These are phyloP conservation scores for Myathropa florea DNA, from an alignment of 2,888 invertebrate genomes.

Conservation along the genomic window DNA sequence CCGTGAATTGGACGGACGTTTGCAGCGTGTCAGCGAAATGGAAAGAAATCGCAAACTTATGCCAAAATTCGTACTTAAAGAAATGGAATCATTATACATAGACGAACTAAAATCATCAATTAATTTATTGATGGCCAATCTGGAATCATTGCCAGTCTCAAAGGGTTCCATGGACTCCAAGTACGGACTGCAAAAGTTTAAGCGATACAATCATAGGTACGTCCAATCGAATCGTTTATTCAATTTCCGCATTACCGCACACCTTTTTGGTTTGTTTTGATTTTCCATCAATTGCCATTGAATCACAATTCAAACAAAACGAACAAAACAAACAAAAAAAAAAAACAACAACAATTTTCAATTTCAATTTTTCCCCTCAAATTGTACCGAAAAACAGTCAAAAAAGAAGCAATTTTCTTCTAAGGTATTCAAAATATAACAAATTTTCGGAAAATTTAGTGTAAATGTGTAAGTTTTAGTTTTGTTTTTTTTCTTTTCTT, in stretches of 20 bases:
- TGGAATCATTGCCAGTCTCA: slow-evolving; percentile 99
- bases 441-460: slow-evolving; percentile 38
- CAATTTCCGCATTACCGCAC: neutral
- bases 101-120: slow-evolving; percentile 99
- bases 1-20: slow-evolving; percentile 98
- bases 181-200: slow-evolving; percentile 98
- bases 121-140: slow-evolving; percentile 98
- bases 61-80: slow-evolving; percentile 99
- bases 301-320: neutral
- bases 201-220: slow-evolving; percentile 98
- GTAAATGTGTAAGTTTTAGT: slow-evolving; percentile 53
- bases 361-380: neutral
- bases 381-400: slow-evolving; percentile 38
- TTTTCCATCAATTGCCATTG: neutral
- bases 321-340: neutral
- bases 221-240: neutral
- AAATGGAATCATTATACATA: slow-evolving; percentile 99
- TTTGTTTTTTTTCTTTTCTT: neutral
- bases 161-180: slow-evolving; percentile 98
- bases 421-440: slow-evolving; percentile 54
- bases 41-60: slow-evolving; percentile 98
- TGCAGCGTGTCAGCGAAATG: slow-evolving; percentile 98
- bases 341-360: neutral
- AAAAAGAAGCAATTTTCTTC: slow-evolving; percentile 63
- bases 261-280: neutral